Evolutionary conservation across 2,888 invertebrate genomes (phyloP).

Genomic region (Tetragnatha montana): DNA sequence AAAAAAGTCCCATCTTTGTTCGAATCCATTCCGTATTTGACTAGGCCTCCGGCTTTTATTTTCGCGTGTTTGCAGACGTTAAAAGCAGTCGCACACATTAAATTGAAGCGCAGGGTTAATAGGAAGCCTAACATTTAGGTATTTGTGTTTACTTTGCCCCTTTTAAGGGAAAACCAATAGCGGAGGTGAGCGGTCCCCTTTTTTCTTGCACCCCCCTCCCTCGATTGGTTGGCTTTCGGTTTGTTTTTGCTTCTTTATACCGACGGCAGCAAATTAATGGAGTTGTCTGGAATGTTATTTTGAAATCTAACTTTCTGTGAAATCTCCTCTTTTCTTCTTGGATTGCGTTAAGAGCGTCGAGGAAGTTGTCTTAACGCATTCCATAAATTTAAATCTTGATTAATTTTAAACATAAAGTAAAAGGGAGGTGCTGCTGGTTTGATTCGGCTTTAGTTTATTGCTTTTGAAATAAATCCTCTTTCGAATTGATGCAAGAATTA

Average conservation of each 20-base stretch:
- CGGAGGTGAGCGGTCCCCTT: neutral
- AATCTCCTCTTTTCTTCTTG: no score
- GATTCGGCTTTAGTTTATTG: no score
- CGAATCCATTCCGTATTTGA: conserved; percentile 40
- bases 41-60: conserved; percentile 36
- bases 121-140: conserved; percentile 19
- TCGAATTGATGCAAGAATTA: no score
- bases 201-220: neutral
- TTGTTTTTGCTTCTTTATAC: neutral
- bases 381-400: no score
- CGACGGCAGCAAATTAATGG: neutral
- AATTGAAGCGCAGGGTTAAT: conserved; percentile 24
- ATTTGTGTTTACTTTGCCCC: conserved; percentile 30
- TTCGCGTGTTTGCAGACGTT: conserved; percentile 30
- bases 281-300: neutral
- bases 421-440: no score
- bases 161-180: neutral
- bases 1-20: conserved; percentile 17
- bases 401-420: no score
- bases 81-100: conserved; percentile 41
- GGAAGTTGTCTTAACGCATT: no score
- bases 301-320: neutral
- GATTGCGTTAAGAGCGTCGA: no score
- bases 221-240: neutral
- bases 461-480: no score